phyloP scores from a whole-genome alignment of 1,140 invertebrate genomes.

The Augochlora pura region DNA sequence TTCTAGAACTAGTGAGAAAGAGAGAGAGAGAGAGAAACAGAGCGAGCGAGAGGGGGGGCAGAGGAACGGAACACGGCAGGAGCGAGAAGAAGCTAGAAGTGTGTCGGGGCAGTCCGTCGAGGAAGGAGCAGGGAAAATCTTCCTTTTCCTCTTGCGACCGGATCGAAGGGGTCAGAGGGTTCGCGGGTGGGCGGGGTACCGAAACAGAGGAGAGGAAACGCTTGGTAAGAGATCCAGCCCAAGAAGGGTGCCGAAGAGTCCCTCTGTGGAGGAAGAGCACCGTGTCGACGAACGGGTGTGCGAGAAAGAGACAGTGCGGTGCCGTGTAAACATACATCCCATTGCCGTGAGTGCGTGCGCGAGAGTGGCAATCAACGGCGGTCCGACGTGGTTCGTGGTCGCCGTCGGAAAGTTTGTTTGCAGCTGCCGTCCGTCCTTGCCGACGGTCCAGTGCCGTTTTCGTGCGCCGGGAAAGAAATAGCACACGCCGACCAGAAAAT shows the following conservation, averaged over 20 bases:
- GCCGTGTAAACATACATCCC: slow-evolving; percentile 55
- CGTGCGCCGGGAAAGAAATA: neutral
- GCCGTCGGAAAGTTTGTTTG: neutral
- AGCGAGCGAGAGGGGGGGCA: neutral
- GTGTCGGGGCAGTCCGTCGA: slow-evolving; percentile 48
- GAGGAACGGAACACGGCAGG: slow-evolving; percentile 2
- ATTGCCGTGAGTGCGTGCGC: slow-evolving; percentile 44
- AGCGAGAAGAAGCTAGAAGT: slow-evolving; percentile 50
- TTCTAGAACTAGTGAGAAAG: neutral
- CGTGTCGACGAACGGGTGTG: slow-evolving; percentile 24
- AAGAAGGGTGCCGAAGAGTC: slow-evolving; percentile 28
- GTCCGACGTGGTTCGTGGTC: slow-evolving; percentile 6
- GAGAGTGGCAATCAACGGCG: slow-evolving; percentile 42
- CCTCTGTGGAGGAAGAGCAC: neutral
- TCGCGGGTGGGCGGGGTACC: slow-evolving; percentile 23
- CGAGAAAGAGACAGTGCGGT: slow-evolving; percentile 44
- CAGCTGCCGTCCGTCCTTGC: neutral
- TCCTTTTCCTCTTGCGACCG: slow-evolving; percentile 41
- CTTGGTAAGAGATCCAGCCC: slow-evolving; percentile 10
- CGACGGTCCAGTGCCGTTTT: neutral
- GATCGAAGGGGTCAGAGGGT: slow-evolving; percentile 42
- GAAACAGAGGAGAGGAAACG: slow-evolving; percentile 4
- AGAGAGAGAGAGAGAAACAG: neutral
- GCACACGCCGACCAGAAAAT: slow-evolving; percentile 1
- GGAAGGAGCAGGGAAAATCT: slow-evolving; percentile 48